These are phyloP conservation scores for Calcarius lapponicus DNA, from an alignment of 2,797 vertebrate genomes.

Conservation along the genomic window DNA sequence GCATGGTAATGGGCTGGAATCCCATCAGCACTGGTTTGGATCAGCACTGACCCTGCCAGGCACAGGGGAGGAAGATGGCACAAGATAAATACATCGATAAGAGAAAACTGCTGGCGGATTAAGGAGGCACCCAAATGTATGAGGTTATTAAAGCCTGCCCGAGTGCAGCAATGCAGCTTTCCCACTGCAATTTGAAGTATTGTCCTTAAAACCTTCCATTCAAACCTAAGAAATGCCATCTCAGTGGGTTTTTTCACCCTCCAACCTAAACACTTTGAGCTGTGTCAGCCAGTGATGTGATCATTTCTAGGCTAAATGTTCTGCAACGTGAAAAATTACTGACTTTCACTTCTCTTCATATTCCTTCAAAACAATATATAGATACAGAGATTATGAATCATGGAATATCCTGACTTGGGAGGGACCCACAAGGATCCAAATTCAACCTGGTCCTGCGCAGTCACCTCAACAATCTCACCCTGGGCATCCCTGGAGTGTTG, in stretches of 20 bases:
- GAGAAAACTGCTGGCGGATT: background rate
- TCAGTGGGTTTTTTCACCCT: background rate
- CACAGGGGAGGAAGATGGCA: background rate
- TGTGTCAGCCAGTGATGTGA: background rate
- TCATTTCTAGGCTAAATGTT: background rate
- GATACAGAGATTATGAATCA: background rate
- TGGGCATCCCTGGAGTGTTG: accelerated
- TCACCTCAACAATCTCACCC: background rate
- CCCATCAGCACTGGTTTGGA: constrained; percentile 29
- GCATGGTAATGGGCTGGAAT: constrained; percentile 31
- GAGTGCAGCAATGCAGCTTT: background rate
- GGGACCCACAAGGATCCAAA: background rate
- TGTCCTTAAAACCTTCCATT: background rate
- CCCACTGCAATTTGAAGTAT: background rate
- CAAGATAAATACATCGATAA: background rate
- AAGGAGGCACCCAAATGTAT: constrained; percentile 28
- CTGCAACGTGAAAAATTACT: background rate
- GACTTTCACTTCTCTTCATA: background rate
- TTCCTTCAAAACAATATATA: background rate
- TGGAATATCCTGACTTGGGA: background rate
- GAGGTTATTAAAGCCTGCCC: constrained; percentile 20
- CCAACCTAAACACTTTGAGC: background rate
- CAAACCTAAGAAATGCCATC: background rate
- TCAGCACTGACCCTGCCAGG: background rate
- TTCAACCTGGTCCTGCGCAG: background rate